Evolutionary conservation across 2,888 invertebrate species (phyloP), one percentile per base, ranked within the genome.

Genomic region (Pinctada fucata): DNA sequence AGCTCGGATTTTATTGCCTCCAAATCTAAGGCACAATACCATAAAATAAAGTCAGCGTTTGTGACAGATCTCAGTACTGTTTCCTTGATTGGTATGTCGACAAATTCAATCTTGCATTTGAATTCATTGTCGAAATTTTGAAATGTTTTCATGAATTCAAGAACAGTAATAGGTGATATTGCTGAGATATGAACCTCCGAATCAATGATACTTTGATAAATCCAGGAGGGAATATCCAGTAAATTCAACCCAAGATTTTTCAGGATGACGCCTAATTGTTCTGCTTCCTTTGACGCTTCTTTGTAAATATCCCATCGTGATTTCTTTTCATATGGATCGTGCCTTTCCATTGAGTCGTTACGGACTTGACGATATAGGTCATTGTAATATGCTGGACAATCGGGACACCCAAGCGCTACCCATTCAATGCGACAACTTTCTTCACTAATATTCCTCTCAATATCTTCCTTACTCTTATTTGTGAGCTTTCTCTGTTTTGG

Each of bases 171-270:
- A 10, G 74, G 75, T 6, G 47, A 51, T 1, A 78, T 13, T 13
- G 10, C 52, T 3, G 48, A 69, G 3, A 31, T n/a, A 16, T 72
- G 4, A 8, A 13, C 3, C 6, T 58, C 58, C 0, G 70, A 69
- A 2, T 49, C 5, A 6, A 51, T 50, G 31, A 78, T 74, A 58
- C 78, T 78, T 1, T 49, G 45, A 47, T 47, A 70, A 31, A 79
- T 69, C 71, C 50, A 65, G 10, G n/a, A 2, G 16, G 79, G 79
- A 10, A 64, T 58, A 45, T 75, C 66, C 3, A 72, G 13, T 2
- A 79, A 47, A 13, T 75, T 79, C 72, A 79, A 67, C 63, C 79
- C 79, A 51, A 75, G 13, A 63, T 71, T 63, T 68, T 68, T 68
- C n/a, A 79, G 51, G 47, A 68, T 68, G n/a, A 2, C 3, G 16